Evolutionary conservation across 2,797 vertebrate species (phyloP).

Genomic region (Cynodonichthys magdalenae): DNA sequence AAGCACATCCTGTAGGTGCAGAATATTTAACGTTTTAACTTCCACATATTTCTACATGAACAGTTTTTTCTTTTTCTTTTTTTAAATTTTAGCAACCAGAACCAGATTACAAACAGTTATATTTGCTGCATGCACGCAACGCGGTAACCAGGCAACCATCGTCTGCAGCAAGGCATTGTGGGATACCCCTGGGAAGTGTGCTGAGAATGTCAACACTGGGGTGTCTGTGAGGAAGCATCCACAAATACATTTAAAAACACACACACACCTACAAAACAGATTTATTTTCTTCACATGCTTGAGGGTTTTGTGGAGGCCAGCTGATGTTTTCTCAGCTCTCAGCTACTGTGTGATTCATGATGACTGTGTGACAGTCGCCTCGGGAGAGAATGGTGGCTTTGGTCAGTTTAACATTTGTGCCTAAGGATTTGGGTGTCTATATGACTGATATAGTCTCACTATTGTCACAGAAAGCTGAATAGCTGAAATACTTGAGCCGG

Average conservation of each 20-base stretch:
- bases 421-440: constrained; percentile 11
- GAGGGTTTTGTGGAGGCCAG: background rate
- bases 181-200: constrained; percentile 80
- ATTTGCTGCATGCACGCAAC: constrained; percentile 40
- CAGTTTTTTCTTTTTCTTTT: background rate
- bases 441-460: constrained; percentile 42
- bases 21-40: background rate
- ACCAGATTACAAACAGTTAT: background rate
- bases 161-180: constrained; percentile 77
- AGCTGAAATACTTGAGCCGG: constrained; percentile 44
- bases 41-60: background rate
- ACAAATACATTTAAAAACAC: constrained; percentile 27
- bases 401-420: constrained; percentile 41
- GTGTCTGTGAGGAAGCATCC: constrained; percentile 49
- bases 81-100: constrained; percentile 1
- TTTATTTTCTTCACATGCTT: background rate
- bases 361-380: constrained; percentile 30
- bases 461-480: constrained; percentile 46
- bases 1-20: constrained; percentile 2
- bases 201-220: constrained; percentile 74
- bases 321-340: constrained; percentile 37
- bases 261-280: constrained; percentile 14
- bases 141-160: constrained; percentile 82
- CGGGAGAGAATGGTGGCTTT: constrained; percentile 52
- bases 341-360: constrained; percentile 55